Evolutionary conservation across 2,113 vertebrate species (phyloP), one percentile per base, ranked within the genome.

Genomic region (Brachyistius frenatus): DNA sequence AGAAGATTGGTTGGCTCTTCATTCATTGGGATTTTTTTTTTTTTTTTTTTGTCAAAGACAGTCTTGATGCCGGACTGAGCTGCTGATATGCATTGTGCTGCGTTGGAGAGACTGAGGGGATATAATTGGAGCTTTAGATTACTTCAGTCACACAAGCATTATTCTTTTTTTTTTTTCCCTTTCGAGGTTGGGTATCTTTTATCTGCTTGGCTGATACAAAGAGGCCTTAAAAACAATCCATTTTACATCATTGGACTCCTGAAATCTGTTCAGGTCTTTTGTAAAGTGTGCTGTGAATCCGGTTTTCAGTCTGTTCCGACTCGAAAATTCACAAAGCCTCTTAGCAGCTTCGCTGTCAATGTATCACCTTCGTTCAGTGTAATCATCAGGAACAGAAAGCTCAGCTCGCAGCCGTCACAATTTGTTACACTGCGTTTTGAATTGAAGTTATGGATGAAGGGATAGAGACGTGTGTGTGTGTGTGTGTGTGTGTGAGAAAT

Each of bases 401-500:
- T 62, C n/a, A n/a, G 50, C 53, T 67, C 36, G 13, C 52, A 36
- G 76, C 71, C 23, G 37, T 46, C 73, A 57, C 83, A 35, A 39
- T 74, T 75, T 66, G 73, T 89, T 73, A 49, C 62, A 37, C 58
- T 49, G 56, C 41, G 49, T 78, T 81, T 84, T 50, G 62, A 80
- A 78, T 80, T 62, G 50, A 85, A 82, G 84, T 85, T 71, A 80
- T 85, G 69, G 72, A 83, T 81, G 58, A 77, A 82, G 72, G 80
- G 50, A 65, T 73, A 73, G 67, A 87, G 53, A 82, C 75, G 32
- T 86, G 60, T 16, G 49, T 76, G 30, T 46, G 44, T 4, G n/a
- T 46, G 63, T 73, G 44, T 44, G 52, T 2, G 16, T 36, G 62
- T 66, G 47, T 49, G 16, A 50, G 16, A 44, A 5, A 0, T 35